Percentiles rank a stretch among this genome's conserved stretches.
These are phyloP conservation scores for Megaceryle alcyon DNA, from an alignment of 2,797 vertebrate genomes.

Conservation along the genomic window DNA sequence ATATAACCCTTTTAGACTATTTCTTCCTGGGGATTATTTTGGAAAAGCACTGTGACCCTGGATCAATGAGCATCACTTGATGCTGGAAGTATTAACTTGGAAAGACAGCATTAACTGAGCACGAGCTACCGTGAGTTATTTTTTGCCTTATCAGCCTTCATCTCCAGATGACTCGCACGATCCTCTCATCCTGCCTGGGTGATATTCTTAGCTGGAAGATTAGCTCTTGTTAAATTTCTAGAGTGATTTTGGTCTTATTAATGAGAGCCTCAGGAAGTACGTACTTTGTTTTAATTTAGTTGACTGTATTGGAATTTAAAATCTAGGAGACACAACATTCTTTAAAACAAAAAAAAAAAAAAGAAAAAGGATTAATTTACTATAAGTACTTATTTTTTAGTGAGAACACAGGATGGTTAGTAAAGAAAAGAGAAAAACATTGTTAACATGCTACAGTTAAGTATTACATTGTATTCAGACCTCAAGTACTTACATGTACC, in stretches of 20 bases:
- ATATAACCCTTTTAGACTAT: background rate
- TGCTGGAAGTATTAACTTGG: background rate
- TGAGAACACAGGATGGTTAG: background rate
- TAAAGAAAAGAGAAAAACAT: background rate
- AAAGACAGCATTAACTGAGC: background rate
- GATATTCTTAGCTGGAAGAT: background rate
- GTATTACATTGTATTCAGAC: background rate
- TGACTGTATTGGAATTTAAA: background rate
- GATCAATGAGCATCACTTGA: background rate
- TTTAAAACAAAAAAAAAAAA: background rate
- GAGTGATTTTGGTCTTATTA: background rate
- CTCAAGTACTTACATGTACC: background rate
- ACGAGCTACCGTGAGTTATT: background rate
- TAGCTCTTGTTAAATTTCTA: background rate
- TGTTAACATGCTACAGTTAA: background rate
- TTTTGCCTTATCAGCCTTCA: background rate
- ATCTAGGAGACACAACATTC: background rate
- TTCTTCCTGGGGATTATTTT: constrained; percentile 17
- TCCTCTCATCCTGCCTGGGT: background rate
- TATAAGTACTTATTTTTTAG: background rate
- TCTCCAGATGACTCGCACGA: background rate
- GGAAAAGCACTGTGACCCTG: background rate
- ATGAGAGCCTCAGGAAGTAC: background rate
- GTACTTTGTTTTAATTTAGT: background rate
- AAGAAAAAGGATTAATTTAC: background rate